Conservation (phyloP, 2,797 vertebrate genomes). For the Lacerta bilineata region DNA sequence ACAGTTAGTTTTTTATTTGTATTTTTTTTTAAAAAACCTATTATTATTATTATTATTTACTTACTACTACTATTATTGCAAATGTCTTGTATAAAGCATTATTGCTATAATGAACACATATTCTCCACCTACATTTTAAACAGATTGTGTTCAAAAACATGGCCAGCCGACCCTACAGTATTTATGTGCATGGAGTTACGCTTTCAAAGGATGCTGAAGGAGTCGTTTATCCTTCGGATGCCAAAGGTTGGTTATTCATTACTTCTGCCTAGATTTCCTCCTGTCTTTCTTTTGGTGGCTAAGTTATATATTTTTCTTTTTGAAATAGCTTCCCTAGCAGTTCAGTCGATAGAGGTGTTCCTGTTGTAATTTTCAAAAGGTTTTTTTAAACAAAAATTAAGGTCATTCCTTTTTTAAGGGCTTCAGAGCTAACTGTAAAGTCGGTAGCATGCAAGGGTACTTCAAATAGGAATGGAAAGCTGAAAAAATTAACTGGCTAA, state of each 20-base stretch:
- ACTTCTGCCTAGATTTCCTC: background rate
- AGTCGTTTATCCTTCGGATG: slow-evolving; percentile 85
- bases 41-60: too few relatives aligned
- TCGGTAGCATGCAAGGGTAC: background rate
- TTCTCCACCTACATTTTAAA: slow-evolving; percentile 42
- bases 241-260: slow-evolving; percentile 74
- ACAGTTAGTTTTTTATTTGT: background rate
- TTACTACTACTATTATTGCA: background rate
- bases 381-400: background rate
- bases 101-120: slow-evolving; percentile 29
- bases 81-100: background rate
- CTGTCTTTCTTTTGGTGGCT: background rate
- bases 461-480: background rate
- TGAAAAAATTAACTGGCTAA: background rate
- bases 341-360: background rate
- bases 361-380: background rate
- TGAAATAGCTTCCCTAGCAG: background rate
- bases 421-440: background rate
- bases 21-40: background rate
- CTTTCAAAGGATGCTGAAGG: slow-evolving; percentile 89
- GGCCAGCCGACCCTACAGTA: slow-evolving; percentile 93
- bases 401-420: background rate
- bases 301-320: background rate
- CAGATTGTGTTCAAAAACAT: slow-evolving; percentile 96
- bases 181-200: slow-evolving; percentile 96